Conservation (phyloP, 2,797 vertebrate genomes). For the Sebastes kiyomatsui region DNA sequence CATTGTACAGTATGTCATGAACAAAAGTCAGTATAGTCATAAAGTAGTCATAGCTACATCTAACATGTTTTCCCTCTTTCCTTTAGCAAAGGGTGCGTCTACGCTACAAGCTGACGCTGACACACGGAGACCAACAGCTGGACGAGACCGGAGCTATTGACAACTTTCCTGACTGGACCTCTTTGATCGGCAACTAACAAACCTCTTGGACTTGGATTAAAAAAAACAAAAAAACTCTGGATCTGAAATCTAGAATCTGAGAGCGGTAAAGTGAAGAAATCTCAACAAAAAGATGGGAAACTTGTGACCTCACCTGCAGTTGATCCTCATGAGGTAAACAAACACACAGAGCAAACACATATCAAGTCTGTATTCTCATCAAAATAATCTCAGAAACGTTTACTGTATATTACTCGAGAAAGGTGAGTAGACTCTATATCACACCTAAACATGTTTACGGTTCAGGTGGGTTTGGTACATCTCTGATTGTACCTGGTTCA, state of each 20-base stretch:
- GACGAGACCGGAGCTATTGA: constrained; percentile 82
- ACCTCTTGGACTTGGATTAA: background rate
- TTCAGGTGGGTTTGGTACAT: background rate
- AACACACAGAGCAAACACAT: background rate
- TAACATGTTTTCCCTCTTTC: background rate
- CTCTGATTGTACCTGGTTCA: background rate
- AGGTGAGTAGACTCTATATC: background rate
- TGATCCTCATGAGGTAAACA: background rate
- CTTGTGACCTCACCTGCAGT: background rate
- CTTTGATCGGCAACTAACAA: constrained; percentile 60
- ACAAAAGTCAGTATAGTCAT: background rate
- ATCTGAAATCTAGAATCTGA: background rate
- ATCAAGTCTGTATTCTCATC: background rate
- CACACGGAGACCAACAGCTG: constrained; percentile 75
- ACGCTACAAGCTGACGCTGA: constrained; percentile 85
- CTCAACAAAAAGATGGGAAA: background rate
- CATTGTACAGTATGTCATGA: background rate
- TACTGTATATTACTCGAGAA: background rate
- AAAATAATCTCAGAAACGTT: background rate
- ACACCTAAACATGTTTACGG: background rate
- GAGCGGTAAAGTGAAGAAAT: background rate
- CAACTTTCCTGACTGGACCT: constrained; percentile 81
- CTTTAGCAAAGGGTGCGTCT: constrained; percentile 82
- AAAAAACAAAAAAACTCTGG: background rate
- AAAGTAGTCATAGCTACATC: background rate